These are phyloP conservation scores for Semicossyphus pulcher DNA, from an alignment of 2,113 vertebrate genomes.

Conservation along the genomic window DNA sequence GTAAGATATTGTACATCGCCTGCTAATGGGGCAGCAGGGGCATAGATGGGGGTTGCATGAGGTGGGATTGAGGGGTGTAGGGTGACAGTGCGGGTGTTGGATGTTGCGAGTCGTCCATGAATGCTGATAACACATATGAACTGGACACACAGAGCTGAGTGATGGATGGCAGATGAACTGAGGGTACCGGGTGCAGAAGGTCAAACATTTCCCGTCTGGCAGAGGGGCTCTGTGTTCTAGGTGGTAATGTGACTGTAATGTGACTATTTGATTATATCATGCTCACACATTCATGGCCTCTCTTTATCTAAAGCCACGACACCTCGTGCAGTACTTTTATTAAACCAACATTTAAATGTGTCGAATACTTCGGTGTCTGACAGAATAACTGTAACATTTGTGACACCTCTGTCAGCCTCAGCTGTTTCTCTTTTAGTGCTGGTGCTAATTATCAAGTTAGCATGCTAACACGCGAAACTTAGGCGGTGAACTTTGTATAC, in stretches of 20 bases:
- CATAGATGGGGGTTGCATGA: neutral
- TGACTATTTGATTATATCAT: neutral
- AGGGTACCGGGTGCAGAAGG: neutral
- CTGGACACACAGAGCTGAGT: neutral
- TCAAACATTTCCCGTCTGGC: neutral
- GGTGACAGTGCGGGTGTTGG: conserved; percentile 9
- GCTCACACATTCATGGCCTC: neutral
- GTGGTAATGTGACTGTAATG: neutral
- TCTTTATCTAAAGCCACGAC: neutral
- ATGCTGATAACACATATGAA: conserved; percentile 19
- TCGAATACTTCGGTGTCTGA: neutral
- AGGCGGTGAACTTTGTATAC: neutral
- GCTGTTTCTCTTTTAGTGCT: neutral
- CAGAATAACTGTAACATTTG: neutral
- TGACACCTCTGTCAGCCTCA: neutral
- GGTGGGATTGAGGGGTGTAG: conserved; percentile 1
- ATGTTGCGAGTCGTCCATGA: conserved; percentile 22
- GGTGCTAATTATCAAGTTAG: neutral
- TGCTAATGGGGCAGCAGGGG: no score
- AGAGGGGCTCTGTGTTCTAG: neutral
- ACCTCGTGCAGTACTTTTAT: neutral
- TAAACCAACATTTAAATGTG: neutral
- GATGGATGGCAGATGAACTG: neutral
- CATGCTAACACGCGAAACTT: neutral
- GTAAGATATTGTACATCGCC: no score